Evolutionary conservation across 1,140 invertebrate species (phyloP).

Genomic region (Drosophila pectinifera): DNA sequence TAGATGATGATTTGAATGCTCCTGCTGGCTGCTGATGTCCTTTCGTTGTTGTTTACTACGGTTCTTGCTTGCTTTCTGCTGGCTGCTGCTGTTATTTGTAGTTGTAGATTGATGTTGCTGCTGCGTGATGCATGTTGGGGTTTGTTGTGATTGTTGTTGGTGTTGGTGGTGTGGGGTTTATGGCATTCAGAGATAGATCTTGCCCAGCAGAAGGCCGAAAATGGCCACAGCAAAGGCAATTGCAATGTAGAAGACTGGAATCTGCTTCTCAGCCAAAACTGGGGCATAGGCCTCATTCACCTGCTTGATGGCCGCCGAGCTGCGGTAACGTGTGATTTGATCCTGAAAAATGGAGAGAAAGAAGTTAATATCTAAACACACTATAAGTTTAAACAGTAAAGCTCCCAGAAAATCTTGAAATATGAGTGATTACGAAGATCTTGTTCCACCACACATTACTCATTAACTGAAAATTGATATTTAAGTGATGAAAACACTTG

Average conservation of each 20-base stretch:
- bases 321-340: conserved; percentile 86
- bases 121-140: conserved; percentile 27
- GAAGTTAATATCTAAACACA: background rate
- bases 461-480: background rate
- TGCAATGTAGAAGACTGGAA: conserved; percentile 86
- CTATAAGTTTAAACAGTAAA: background rate
- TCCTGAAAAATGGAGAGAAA: conserved; percentile 81
- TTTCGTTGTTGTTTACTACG: conserved; percentile 27
- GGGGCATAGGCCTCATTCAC: conserved; percentile 79
- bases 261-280: conserved; percentile 84
- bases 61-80: conserved; percentile 15
- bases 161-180: conserved; percentile 47
- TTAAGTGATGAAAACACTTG: too few relatives aligned
- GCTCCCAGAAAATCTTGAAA: background rate
- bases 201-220: conserved; percentile 87
- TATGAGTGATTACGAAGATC: background rate
- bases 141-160: conserved; percentile 9
- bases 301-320: conserved; percentile 57
- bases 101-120: conserved; percentile 22
- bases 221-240: conserved; percentile 86
- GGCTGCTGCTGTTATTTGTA: conserved; percentile 20
- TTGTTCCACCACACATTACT: background rate
- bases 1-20: conserved; percentile 6
- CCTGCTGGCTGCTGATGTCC: conserved; percentile 11
- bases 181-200: conserved; percentile 87